Base-by-base conservation (phyloP, 2,888 invertebrate species). In the Noctua janthina region DNA sequence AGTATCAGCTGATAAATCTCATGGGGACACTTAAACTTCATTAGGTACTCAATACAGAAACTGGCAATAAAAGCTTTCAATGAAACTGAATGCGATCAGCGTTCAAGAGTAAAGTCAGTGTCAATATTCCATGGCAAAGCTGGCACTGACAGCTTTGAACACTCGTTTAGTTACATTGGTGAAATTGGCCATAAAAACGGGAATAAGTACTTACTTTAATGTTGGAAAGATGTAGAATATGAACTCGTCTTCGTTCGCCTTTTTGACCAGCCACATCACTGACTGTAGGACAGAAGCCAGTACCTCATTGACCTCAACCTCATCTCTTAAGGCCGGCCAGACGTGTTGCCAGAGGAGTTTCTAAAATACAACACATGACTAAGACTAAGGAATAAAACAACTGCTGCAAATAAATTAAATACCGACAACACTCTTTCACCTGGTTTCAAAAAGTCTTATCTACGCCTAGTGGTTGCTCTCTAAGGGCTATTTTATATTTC, bases 281-380 rank as follows among this genome's bases (percentile, higher is more conserved):
- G 99, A 98, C 90, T 98, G 98, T 69, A 99, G 96, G 15, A 98
- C 99, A 0, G 99, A 98, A 0, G 99, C 98, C 86, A 99, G 97
- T 39, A 99, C 98, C 92, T 99, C 99, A 84, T 98, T 98, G 46
- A 98, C 98, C 91, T 98, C 98, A 96, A 99, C 98, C 95, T 99
- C 99, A 88, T 98, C 97, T 92, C 98, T 98, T 83, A 99, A 97
- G 89, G 98, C 98, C 59, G 99, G 99, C 98, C 99, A 99, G 73
- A 99, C 98, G 94, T 99, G 99, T 94, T 99, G 99, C 97, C 99
- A 99, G 97, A 99, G 98, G 75, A 99, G 97, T 98, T 99, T 99
- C 99, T 99, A 97, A 75, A 97, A 96, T 67, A 73, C 20, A 81
- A 79, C 8, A 51, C 3, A 43, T 56, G 23, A 23, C 43, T 76